Base-by-base conservation (phyloP, 2,797 vertebrate species). In the Babyrousa celebensis region DNA sequence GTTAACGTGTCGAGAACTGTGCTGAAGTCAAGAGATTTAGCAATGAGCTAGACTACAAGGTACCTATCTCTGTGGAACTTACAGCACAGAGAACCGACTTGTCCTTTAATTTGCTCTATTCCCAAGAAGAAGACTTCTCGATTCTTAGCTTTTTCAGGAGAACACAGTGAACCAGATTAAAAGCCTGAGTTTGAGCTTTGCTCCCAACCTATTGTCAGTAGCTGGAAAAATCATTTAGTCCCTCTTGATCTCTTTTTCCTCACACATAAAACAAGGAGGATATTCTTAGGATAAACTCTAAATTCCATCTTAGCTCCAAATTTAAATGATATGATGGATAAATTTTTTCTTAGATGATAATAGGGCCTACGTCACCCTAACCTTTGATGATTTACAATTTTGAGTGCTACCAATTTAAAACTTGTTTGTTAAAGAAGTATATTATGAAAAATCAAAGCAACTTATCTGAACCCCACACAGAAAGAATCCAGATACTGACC, bases 321-420 rank as follows among this genome's bases (percentile, higher is more conserved):
- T 92, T 85, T 62, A 23, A 92, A 9, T 70, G 21, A 63, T 89
- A 7, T 27, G 52, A 12, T 11, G 29, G 43, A 2, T 29, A 89
- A 79, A 15, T 58, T 32, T 21, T 91, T 90, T 78, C 15, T 52
- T 72, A 6, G 70, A 25, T 12, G 16, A 29, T 93, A 92, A 7
- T 62, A 91, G 11, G 70, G 9, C 95, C 96, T 96, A 98, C 97
- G 95, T 98, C 97, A 97, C 96, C 96, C 92, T 98, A 98, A 98
- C 91, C 91, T 98, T 98, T 97, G 89, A 95, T 95, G 87, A 97
- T 72, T 97, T 97, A 95, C 23, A 52, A 89, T 97, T 98, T 96
- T 74, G 98, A 90, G 97, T 85, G 77, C 94, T 70, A 91, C 94
- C 85, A 87, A 89, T 94, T 98, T 98, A 98, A 98, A 0, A 0